phyloP scores from a whole-genome alignment of 2,888 invertebrate species.

The Balanococcus diminutus region DNA sequence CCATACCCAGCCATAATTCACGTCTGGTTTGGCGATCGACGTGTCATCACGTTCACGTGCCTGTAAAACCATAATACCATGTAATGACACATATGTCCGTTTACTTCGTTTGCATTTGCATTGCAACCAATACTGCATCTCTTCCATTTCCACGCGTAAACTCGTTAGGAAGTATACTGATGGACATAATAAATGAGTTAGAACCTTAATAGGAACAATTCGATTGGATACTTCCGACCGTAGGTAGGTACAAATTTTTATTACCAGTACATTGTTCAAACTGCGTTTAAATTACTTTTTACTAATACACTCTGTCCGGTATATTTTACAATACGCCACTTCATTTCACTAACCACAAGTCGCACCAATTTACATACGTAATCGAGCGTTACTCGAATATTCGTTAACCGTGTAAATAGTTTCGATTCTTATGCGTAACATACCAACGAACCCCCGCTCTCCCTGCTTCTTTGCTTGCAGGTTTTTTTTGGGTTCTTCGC shows the following conservation, averaged over 20 bases:
- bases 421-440: neutral
- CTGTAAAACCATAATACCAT: slow-evolving; percentile 10
- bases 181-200: slow-evolving; percentile 29
- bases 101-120: neutral
- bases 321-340: neutral
- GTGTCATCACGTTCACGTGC: slow-evolving; percentile 20
- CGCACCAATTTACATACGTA: slow-evolving; percentile 32
- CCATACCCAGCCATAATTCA: slow-evolving; percentile 56
- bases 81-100: neutral
- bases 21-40: slow-evolving; percentile 33
- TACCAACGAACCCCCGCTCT: neutral
- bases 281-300: slow-evolving; percentile 29
- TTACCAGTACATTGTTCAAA: slow-evolving; percentile 33
- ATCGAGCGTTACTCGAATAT: slow-evolving; percentile 31
- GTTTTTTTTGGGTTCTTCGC: neutral
- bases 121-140: neutral
- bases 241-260: slow-evolving; percentile 29
- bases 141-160: neutral
- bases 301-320: neutral
- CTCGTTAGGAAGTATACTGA: slow-evolving; percentile 21
- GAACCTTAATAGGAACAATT: slow-evolving; percentile 32
- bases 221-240: slow-evolving; percentile 36
- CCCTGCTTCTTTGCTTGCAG: neutral
- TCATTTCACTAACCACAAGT: neutral
- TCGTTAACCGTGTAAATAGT: slow-evolving; percentile 37